These are phyloP conservation scores for Cotesia vestalis DNA, from an alignment of 1,140 invertebrate genomes.

Conservation along the genomic window DNA sequence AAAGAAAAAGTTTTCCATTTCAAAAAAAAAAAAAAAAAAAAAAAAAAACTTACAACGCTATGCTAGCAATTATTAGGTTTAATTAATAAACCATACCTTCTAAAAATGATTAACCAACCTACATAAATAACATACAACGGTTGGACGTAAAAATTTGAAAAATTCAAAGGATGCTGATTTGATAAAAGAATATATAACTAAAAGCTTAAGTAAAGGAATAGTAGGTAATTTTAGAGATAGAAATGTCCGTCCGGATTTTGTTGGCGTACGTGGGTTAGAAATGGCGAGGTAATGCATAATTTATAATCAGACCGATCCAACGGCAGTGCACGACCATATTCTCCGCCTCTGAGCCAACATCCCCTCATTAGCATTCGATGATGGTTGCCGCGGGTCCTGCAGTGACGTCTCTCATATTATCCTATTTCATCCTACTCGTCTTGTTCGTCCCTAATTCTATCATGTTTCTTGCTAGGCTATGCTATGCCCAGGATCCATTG, in stretches of 20 bases:
- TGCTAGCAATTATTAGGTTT: too few relatives aligned
- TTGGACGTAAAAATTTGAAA: too few relatives aligned
- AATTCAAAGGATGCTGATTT: background rate
- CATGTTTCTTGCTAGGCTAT: constrained; percentile 1
- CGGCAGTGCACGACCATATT: constrained; percentile 39
- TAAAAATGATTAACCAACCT: too few relatives aligned
- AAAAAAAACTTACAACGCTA: too few relatives aligned
- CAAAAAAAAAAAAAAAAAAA: too few relatives aligned
- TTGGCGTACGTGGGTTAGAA: constrained; percentile 52
- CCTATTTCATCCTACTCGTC: constrained; percentile 49
- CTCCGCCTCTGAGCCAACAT: constrained; percentile 58
- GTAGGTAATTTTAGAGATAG: constrained; percentile 9
- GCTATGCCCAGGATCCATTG: constrained; percentile 39
- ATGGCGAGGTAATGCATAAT: constrained; percentile 65
- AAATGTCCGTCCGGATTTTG: constrained; percentile 44
- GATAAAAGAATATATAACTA: background rate
- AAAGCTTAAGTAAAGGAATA: background rate
- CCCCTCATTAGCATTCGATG: constrained; percentile 68
- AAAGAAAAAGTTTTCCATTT: too few relatives aligned
- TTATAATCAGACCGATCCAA: constrained; percentile 65
- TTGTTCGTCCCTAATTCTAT: constrained; percentile 14
- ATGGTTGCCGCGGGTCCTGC: constrained; percentile 65
- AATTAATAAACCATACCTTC: too few relatives aligned
- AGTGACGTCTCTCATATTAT: constrained; percentile 58
- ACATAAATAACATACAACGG: too few relatives aligned